Evolutionary conservation across 2,888 invertebrate genomes (phyloP).

Genomic region (Notodonta dromedarius): DNA sequence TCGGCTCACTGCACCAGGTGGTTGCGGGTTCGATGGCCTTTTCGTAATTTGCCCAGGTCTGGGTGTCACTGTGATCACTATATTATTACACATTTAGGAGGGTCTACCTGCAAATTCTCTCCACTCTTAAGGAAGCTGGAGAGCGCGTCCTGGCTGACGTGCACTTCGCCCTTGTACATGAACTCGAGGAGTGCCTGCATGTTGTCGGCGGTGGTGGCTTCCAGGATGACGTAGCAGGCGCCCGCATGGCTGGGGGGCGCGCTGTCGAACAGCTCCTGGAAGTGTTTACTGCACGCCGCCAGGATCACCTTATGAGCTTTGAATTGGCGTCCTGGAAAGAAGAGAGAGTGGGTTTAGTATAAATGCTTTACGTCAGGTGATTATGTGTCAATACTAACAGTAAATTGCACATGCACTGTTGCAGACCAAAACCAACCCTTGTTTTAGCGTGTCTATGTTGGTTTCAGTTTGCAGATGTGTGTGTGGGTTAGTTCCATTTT

Average conservation of each 20-base stretch:
- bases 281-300: slow-evolving; percentile 96
- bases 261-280: slow-evolving; percentile 95
- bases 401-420: too few species aligned
- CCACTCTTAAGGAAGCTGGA: slow-evolving; percentile 96
- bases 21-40: too few species aligned
- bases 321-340: slow-evolving; percentile 91
- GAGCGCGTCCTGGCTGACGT: slow-evolving; percentile 95
- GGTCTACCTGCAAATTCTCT: slow-evolving; percentile 91
- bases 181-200: slow-evolving; percentile 96
- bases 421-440: too few species aligned
- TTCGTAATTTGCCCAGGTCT: too few species aligned
- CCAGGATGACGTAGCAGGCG: slow-evolving; percentile 93
- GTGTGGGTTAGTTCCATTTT: too few species aligned
- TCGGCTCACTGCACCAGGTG: too few species aligned
- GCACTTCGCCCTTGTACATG: slow-evolving; percentile 97
- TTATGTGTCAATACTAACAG: too few species aligned
- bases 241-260: slow-evolving; percentile 91
- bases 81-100: too few species aligned
- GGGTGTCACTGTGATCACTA: too few species aligned
- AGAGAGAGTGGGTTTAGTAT: slow-evolving; percentile 1
- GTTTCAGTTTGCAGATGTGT: too few species aligned
- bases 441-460: too few species aligned
- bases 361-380: too few species aligned
- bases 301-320: slow-evolving; percentile 96
- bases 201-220: slow-evolving; percentile 95